Percentiles rank a stretch among this genome's conserved stretches.
These are phyloP conservation scores for Platyura marginata DNA, from an alignment of 1,140 invertebrate genomes.

Conservation along the genomic window DNA sequence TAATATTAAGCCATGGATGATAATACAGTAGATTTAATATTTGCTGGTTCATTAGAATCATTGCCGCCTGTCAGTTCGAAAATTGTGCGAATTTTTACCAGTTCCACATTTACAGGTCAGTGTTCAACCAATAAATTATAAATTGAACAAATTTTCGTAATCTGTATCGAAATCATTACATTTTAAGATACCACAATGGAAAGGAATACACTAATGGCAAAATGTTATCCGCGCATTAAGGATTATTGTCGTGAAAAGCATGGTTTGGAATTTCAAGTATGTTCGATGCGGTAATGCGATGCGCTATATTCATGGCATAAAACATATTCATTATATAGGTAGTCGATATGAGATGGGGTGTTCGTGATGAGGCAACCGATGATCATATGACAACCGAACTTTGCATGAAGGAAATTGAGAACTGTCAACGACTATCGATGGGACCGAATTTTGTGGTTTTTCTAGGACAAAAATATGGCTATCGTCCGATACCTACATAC, in stretches of 20 bases:
- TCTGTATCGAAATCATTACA: background rate
- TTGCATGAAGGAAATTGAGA: conserved; percentile 95
- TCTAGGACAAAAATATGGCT: conserved; percentile 95
- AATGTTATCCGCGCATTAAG: conserved; percentile 93
- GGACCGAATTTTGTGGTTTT: conserved; percentile 98
- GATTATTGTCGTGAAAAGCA: conserved; percentile 95
- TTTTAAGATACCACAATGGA: conserved; percentile 88
- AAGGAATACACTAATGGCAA: conserved; percentile 93
- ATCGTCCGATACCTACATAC: conserved; percentile 89
- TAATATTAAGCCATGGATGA: conserved; percentile 85
- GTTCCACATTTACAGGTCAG: conserved; percentile 98
- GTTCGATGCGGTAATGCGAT: conserved; percentile 3
- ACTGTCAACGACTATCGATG: conserved; percentile 92
- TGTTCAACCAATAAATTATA: conserved; percentile 17
- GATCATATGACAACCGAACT: conserved; percentile 98
- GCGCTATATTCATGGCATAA: no score
- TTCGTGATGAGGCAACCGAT: conserved; percentile 90
- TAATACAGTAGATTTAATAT: conserved; percentile 73
- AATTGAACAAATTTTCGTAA: no score
- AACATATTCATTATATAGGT: conserved; percentile 39
- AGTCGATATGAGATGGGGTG: conserved; percentile 96
- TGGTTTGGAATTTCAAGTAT: conserved; percentile 95
- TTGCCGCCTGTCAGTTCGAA: conserved; percentile 91
- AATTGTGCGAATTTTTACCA: conserved; percentile 96
- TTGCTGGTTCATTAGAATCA: conserved; percentile 70